Conservation (phyloP, 2,797 vertebrate genomes). For the Chlorospingus flavigularis region DNA sequence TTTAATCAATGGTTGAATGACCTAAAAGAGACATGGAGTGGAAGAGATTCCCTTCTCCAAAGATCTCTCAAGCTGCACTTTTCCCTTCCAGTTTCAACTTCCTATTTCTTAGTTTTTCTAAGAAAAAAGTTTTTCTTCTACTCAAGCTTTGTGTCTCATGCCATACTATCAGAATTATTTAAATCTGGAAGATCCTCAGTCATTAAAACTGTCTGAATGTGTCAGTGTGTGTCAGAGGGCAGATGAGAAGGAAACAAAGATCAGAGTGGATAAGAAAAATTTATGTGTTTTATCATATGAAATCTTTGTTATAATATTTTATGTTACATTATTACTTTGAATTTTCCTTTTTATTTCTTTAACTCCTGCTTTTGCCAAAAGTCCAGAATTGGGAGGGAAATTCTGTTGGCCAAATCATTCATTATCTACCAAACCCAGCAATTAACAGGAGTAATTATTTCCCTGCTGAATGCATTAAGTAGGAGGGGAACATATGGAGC, state of each 20-base stretch:
- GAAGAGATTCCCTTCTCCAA: neutral
- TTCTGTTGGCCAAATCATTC: neutral
- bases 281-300: neutral
- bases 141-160: neutral
- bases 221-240: neutral
- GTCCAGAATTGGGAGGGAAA: neutral
- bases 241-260: neutral
- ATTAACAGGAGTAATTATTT: neutral
- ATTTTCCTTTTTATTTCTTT: neutral
- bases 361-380: neutral
- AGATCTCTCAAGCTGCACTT: neutral
- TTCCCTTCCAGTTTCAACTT: neutral
- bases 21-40: neutral
- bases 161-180: neutral
- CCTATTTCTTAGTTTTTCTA: neutral
- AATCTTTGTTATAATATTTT: neutral
- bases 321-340: neutral
- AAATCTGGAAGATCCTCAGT: neutral
- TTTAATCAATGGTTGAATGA: neutral
- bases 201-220: neutral
- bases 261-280: neutral
- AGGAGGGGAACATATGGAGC: neutral
- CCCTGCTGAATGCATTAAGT: neutral
- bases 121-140: too few relatives aligned
- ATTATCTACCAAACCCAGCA: neutral